Percentiles rank a stretch among this genome's conserved stretches.
Evolutionary conservation across 2,797 vertebrate genomes (phyloP).

Genomic region (Enteromius trimaculatus): DNA sequence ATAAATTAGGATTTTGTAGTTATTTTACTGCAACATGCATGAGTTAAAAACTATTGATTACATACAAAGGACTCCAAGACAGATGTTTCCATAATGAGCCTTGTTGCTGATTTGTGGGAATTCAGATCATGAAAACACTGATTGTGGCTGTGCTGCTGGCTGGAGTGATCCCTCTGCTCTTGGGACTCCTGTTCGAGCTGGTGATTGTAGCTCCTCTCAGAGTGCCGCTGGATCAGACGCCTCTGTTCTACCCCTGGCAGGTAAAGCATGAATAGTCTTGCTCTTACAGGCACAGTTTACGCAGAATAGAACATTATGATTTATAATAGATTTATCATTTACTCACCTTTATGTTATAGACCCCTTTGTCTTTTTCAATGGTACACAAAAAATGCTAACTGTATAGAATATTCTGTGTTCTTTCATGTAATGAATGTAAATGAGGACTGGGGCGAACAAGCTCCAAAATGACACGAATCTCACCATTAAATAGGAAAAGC

Average conservation of each 20-base stretch:
- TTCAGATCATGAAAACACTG: constrained; percentile 94
- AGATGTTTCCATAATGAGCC: neutral
- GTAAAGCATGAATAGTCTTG: constrained; percentile 67
- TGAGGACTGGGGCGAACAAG: neutral
- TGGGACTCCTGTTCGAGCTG: constrained; percentile 94
- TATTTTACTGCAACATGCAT: neutral
- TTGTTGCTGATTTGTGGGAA: neutral
- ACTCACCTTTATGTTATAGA: neutral
- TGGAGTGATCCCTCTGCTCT: constrained; percentile 92
- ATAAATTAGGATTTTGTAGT: neutral
- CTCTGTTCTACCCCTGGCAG: constrained; percentile 99
- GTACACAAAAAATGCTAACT: neutral
- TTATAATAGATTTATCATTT: neutral
- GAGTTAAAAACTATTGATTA: neutral
- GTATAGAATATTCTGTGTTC: neutral
- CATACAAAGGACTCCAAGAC: neutral
- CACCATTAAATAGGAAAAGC: neutral
- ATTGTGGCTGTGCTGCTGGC: constrained; percentile 93
- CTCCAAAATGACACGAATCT: neutral
- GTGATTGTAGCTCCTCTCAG: constrained; percentile 96
- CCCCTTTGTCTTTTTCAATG: neutral
- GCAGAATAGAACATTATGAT: neutral
- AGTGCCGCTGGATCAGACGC: constrained; percentile 97
- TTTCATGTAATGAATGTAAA: neutral
- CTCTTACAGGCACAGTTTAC: neutral